A percentile compares a stretch with the other conserved stretches of the same genome.
Conservation (phyloP, 2,888 invertebrate species). For the Seira ritae region DNA sequence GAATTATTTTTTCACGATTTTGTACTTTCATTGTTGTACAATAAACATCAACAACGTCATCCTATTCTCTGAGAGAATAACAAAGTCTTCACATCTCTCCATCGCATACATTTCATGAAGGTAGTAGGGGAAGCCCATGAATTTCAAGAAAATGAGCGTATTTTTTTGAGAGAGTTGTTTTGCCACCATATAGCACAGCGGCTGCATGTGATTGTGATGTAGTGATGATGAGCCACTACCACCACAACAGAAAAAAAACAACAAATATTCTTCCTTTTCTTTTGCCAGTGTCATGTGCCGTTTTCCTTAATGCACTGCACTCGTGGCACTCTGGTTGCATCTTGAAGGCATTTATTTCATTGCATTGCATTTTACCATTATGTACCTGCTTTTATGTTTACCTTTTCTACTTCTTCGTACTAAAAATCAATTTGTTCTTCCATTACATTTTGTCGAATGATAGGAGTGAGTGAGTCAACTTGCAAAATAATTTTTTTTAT, state of each 20-base stretch:
- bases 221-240: not conserved
- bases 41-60: not conserved
- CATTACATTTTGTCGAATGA: no score
- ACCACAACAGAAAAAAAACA: not conserved
- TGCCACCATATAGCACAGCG: not conserved
- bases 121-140: not conserved
- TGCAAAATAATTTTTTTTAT: no score
- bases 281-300: not conserved
- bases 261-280: not conserved
- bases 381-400: no score
- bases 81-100: not conserved
- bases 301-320: not conserved
- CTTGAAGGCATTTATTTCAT: not conserved
- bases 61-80: not conserved
- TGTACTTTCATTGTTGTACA: not conserved
- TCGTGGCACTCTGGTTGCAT: not conserved
- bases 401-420: no score
- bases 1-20: not conserved
- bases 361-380: no score
- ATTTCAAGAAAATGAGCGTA: not conserved
- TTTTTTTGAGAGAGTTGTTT: not conserved
- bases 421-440: no score
- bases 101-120: not conserved
- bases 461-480: no score
- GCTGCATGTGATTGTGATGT: no score